Evolutionary conservation across 2,888 invertebrate species (phyloP), one percentile per base, ranked within the genome.

Genomic region (Bombylius discolor): DNA sequence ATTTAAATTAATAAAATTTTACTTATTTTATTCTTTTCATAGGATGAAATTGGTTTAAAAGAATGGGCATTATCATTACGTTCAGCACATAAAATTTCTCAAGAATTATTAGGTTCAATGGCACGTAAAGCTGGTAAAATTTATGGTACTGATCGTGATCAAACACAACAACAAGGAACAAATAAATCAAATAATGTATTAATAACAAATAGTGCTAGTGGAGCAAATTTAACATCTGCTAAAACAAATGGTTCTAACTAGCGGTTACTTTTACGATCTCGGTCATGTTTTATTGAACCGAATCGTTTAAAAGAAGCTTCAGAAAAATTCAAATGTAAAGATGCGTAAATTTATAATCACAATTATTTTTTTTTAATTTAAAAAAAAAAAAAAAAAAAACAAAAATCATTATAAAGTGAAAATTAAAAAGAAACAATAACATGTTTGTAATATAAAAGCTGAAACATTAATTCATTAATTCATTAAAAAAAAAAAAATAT

Each of bases 111-210:
- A 58, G 92, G 95, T 55, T 92, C 90, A 52, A 97, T 99, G 94
- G 97, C 97, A 60, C 89, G 89, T 73, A 99, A 99, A 77, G 98
- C 96, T 45, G 96, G 96, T 64, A 97, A 95, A 79, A 97, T 99
- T 68, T 99, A 99, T 78, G 98, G 98, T 65, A 94, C 97, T 63
- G 67, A 70, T 67, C 65, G 77, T 63, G 69, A 74, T 58, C 49
- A 53, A 49, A 48, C 39, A 31, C 9, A 11, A 11, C 7, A 7
- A 11, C 36, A 36, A 8, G 7, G 9, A 6, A 42, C 39, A 42
- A 42, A 42, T 42, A 42, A 42, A 42, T 42, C 39, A 42, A 9
- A 6, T 36, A 9, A 9, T 36, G 50, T 55, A 31, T 51, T 60
- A 9, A 58, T 60, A 34, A 60, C 59, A 36, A 58, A 56, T 42